phyloP scores from a whole-genome alignment of 2,113 vertebrate genomes.

The Australoheros scitulus region DNA sequence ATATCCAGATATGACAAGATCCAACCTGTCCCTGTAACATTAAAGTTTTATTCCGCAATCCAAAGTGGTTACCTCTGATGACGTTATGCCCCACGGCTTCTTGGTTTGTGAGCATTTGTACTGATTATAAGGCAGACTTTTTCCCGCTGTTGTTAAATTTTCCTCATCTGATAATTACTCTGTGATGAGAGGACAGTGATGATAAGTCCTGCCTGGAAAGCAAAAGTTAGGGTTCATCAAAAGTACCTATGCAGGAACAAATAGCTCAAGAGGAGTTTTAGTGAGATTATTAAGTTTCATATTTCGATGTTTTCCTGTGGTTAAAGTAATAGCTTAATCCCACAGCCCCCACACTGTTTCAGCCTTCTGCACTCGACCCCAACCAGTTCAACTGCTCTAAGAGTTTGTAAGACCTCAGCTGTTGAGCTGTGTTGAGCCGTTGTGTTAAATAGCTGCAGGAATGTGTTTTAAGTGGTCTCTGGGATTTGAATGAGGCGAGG shows the following conservation, averaged over 20 bases:
- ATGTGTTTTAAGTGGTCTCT: constrained; percentile 80
- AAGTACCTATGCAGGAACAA: not conserved
- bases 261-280: constrained; percentile 6
- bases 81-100: constrained; percentile 2
- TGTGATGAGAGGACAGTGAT: not conserved
- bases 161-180: not conserved
- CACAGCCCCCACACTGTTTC: constrained; percentile 41
- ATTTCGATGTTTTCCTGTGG: constrained; percentile 62
- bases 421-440: constrained; percentile 60
- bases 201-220: not conserved
- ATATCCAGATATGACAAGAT: constrained; percentile 27
- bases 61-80: constrained; percentile 24
- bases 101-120: constrained; percentile 5
- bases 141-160: not conserved
- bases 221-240: not conserved
- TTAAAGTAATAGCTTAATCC: constrained; percentile 65
- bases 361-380: constrained; percentile 34
- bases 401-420: constrained; percentile 71
- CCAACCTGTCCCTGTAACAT: constrained; percentile 31
- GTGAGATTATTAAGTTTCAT: constrained; percentile 47
- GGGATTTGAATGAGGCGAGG: constrained; percentile 60
- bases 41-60: constrained; percentile 15
- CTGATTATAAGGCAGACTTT: not conserved
- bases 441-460: constrained; percentile 73
- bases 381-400: constrained; percentile 34